Evolutionary conservation across 2,888 invertebrate species (phyloP), one percentile per base, ranked within the genome.

Genomic region (Pseudococcus jackbeardsleyi): DNA sequence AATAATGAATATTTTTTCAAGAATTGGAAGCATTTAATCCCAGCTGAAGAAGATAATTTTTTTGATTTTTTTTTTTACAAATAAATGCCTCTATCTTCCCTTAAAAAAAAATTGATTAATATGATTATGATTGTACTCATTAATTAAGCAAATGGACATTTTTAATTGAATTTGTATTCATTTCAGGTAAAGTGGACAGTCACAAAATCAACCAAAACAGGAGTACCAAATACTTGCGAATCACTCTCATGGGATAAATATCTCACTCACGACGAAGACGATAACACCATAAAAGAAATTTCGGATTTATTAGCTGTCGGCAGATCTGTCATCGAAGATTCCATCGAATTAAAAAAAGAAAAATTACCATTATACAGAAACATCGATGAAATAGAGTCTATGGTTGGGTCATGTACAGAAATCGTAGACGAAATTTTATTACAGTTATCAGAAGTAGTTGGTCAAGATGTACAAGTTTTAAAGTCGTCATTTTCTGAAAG

Each of bases 371-470:
- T 85, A 8, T 85, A 85, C 39, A 33, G 59, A 64, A 19, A 85
- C 64, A 42, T 85, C 0, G n/a, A 42, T 64, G 85, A 85, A 19
- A 59, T 85, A 33, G 59, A 39, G 15, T 19, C 39, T 19, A 39
- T 59, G 42, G 33, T 85, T 8, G 64, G 42, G n/a, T 19, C 17
- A 4, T 42, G 39, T 39, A 64, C 42, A n/a, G 85, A 85, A 39
- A 33, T 85, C 39, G 64, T 85, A 0, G 39, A 85, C 39, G 85
- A 85, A 64, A 19, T 85, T 39, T 64, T 85, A 33, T 15, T 59
- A 11, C 85, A 85, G n/a, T 19, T 85, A 11, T 85, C 85, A n/a
- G 54, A 54, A 85, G 85, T 85, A 33, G 64, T 85, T 12, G 54
- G 39, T 39, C 50, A 85, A 39, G 64, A 85, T 59, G 59, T 85